Conservation (phyloP, 1,140 invertebrate genomes). For the Drosophila sucinea region DNA sequence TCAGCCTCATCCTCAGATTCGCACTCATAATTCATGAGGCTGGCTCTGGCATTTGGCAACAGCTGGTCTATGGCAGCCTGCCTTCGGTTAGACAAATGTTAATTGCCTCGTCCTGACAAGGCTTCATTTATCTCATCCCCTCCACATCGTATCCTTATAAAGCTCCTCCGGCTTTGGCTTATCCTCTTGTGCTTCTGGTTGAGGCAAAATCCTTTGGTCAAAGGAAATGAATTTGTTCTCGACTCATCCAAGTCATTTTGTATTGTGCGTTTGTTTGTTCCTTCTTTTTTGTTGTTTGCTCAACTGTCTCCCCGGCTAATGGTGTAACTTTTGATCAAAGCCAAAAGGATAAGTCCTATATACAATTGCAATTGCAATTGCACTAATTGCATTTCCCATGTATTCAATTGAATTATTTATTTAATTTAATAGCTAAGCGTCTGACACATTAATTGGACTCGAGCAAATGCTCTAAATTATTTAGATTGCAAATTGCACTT, state of each 20-base stretch:
- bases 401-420: slow-evolving; percentile 45
- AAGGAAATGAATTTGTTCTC: slow-evolving; percentile 3
- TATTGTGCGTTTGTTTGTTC: slow-evolving; percentile 24
- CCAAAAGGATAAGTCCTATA: slow-evolving; percentile 6
- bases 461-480: slow-evolving; percentile 17
- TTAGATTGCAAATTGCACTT: slow-evolving; percentile 67
- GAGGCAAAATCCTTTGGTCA: slow-evolving; percentile 1
- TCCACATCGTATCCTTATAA: not conserved
- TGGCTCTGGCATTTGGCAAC: slow-evolving; percentile 15
- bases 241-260: not conserved
- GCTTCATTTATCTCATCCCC: not conserved
- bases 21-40: slow-evolving; percentile 50
- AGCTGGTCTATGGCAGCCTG: slow-evolving; percentile 37
- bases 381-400: slow-evolving; percentile 41
- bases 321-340: slow-evolving; percentile 15
- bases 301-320: slow-evolving; percentile 6
- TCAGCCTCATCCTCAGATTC: slow-evolving; percentile 19
- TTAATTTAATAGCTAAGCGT: slow-evolving; percentile 27
- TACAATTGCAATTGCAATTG: slow-evolving; percentile 33
- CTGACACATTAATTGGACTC: slow-evolving; percentile 40
- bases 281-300: not conserved
- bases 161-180: slow-evolving; percentile 2
- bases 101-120: slow-evolving; percentile 40
- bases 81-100: slow-evolving; percentile 28
- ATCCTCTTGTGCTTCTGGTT: not conserved